Evolutionary conservation across 1,140 invertebrate species (phyloP), one percentile per base, ranked within the genome.

Genomic region (Wiebesia pumilae): DNA sequence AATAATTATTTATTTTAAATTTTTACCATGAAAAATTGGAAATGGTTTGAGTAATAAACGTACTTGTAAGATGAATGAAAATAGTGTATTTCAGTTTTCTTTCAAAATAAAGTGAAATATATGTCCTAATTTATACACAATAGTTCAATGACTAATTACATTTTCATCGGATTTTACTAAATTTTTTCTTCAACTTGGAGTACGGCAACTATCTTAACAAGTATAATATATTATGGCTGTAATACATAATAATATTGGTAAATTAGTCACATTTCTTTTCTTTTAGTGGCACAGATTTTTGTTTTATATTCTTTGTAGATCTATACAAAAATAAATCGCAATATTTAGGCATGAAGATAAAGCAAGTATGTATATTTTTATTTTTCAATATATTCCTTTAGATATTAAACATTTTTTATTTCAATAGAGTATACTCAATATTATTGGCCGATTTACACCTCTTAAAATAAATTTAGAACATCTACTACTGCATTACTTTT

Each of bases 291-390:
- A 91, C 90, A 91, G 89, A 90, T 86, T 88, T 91, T 89, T 90
- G 89, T 85, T 83, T 89, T 89, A 85, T 81, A 75, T 83, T 89
- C 77, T 87, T 88, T 90, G 87, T 89, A 91, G 89, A 91, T 92
- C 89, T 92, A 88, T 92, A 92, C 88, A 92, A 92, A 92, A 92
- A 92, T 92, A 92, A 92, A 91, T 90, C 88, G 88, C 88, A 89
- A 86, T 87, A 86, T 87, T 89, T 89, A 90, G 90, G 84, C 88
- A 88, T 73, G 84, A 79, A 85, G 83, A 88, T 82, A 88, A 47
- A 88, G 71, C 67, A 6, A 43, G 4, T 69, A 69, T 54, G 33
- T 79, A 71, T 79, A 83, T 77, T 58, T 73, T 75, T 35, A n/a
- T 84, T 83, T 73, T 77, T 87, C 67, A 21, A 58, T 85, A 30